phyloP scores from a whole-genome alignment of 2,113 vertebrate species.

The Psittacula cyanocephala region DNA sequence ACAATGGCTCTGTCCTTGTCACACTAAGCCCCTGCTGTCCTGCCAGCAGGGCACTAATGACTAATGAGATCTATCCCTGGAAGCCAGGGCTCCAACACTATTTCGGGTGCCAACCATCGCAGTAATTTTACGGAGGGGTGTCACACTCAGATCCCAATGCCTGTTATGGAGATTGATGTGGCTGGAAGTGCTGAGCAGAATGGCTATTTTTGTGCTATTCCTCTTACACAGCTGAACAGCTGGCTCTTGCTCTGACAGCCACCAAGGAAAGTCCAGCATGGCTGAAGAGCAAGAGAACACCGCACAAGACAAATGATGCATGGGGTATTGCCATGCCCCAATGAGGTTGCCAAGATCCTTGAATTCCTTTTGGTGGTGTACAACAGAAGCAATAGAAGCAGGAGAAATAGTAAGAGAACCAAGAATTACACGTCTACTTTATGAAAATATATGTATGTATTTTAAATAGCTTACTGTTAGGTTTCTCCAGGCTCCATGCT shows the following conservation, averaged over 20 bases:
- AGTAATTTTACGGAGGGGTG: not conserved
- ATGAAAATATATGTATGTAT: not conserved
- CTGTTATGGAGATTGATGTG: constrained; percentile 23
- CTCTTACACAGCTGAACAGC: constrained; percentile 17
- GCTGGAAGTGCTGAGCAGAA: not conserved
- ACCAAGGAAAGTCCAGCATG: not conserved
- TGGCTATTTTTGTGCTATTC: not conserved
- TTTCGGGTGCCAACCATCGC: not conserved
- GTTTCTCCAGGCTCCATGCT: not conserved
- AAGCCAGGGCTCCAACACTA: not conserved
- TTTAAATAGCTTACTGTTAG: not conserved
- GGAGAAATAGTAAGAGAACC: not conserved
- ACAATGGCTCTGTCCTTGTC: not conserved
- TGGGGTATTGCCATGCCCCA: not conserved
- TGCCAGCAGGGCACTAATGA: not conserved
- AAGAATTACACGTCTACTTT: not conserved
- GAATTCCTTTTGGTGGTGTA: not conserved
- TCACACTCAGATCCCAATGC: not conserved
- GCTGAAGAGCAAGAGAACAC: not conserved
- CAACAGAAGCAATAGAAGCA: not conserved
- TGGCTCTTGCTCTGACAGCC: not conserved
- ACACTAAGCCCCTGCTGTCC: not conserved
- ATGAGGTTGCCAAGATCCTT: not conserved
- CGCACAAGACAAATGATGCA: not conserved
- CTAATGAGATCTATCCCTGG: not conserved